Conservation (phyloP, 2,113 vertebrate species). For the Colistium nudipinnis region DNA sequence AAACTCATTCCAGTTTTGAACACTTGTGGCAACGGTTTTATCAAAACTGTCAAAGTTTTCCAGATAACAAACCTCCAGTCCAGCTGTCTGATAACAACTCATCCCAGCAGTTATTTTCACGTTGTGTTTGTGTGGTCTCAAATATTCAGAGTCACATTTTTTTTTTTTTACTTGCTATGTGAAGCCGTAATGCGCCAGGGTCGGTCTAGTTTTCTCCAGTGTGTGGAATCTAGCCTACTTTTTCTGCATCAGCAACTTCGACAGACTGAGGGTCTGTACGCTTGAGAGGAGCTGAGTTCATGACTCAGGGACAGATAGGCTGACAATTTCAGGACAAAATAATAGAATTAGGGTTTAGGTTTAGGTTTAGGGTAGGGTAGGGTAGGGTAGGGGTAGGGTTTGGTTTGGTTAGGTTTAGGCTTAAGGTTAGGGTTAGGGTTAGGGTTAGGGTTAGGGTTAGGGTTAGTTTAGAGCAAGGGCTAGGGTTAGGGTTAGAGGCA, state of each 20-base stretch:
- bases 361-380: too few species aligned
- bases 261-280: conserved; percentile 64
- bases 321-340: too few species aligned
- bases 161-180: conserved; percentile 28
- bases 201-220: conserved; percentile 74
- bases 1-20: conserved; percentile 6
- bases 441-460: too few species aligned
- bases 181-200: conserved; percentile 63
- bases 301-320: conserved; percentile 66
- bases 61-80: conserved; percentile 11
- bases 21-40: neutral
- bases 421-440: too few species aligned
- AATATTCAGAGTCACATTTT: conserved; percentile 17
- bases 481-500: too few species aligned
- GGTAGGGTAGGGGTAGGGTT: too few species aligned
- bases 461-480: too few species aligned
- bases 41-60: conserved; percentile 3
- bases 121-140: conserved; percentile 11
- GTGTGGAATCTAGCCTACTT: conserved; percentile 83
- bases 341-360: too few species aligned
- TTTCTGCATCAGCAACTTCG: conserved; percentile 74
- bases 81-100: conserved; percentile 9
- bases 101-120: conserved; percentile 2
- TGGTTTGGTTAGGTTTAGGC: too few species aligned
- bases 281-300: conserved; percentile 65